Base-by-base conservation (phyloP, 2,888 invertebrate genomes). In the Ellobium chinense region DNA sequence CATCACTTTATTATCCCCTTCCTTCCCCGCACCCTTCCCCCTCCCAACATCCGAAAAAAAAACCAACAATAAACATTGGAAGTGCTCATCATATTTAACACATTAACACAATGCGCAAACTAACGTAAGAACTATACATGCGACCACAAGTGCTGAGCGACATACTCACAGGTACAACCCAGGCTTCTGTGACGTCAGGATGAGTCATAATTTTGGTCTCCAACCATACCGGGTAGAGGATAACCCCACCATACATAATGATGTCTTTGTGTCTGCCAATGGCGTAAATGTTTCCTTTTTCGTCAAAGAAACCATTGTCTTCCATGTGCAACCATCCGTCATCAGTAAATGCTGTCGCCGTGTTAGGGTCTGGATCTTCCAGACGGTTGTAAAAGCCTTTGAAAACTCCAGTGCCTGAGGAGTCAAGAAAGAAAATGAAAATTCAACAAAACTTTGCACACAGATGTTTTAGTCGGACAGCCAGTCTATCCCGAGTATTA, bases 251-350 rank as follows among this genome's bases (percentile, higher is more conserved):
- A 58, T 72, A 58, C 24, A n/a, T 72, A 58, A 72, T 72, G 31
- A 36, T 72, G 72, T 72, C 72, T 18, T 58, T 72, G 58, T 72
- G 31, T 29, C 72, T 72, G 29, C 72, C 72, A 29, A 72, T 3
- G 39, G 58, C 72, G 34, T 56, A 72, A n/a, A 72, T 1, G 24
- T 72, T 72, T 5, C 72, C 72, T 1, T 72, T 34, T 21, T 58
- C 72, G 54, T 72, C 72, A 2, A 18, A 24, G 31, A 31, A 72
- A 9, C 72, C 72, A 0, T 24, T 9, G 31, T 72, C 72, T 36
- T 72, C 72, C 29, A 7, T 56, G 31, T 72, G 29, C 31, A 72
- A 72, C 72, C 72, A 72, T 4, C 72, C 72, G 21, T 72, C 72
- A 18, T 27, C 27, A 18, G 72, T 72, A 58, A 72, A 72, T 18